Evolutionary conservation across 2,888 invertebrate species (phyloP), one percentile per base, ranked within the genome.

Genomic region (Idaea biselata): DNA sequence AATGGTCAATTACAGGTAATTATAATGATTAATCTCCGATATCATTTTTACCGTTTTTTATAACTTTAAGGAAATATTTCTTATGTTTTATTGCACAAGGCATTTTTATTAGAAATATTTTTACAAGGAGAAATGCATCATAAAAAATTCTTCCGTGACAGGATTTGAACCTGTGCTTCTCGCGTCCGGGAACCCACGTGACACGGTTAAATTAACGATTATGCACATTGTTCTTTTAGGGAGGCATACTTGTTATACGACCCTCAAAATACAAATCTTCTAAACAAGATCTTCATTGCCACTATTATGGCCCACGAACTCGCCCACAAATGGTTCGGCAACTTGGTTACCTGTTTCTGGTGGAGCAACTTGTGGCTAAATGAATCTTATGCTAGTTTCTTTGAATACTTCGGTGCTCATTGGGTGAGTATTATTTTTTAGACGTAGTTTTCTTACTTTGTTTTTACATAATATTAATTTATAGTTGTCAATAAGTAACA

Each of bases 281-380:
- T 59, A 44, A 88, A 85, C 63, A 91, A 94, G 72, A 93, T 94
- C 70, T 83, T 86, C 62, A 93, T 95, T 6, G 93, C 93, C 0
- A 88, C 94, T 0, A 93, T 94, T 6, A 89, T 95, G 65, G 95
- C 96, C 0, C 97, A 97, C 80, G 97, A 97, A 80, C 83, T 97
- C 58, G 95, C 96, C 0, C 97, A 97, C 84, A 96, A 95, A 83
- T 97, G 97, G 97, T 96, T 97, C 77, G 97, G 97, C 6, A 95
- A 97, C 81, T 86, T 95, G 59, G 95, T 96, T n/a, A 96, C 96
- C 0, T 94, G 95, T 68, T 93, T 94, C 76, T 96, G 96, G 96
- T 96, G 96, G 96, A 93, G 94, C 64, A 95, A 94, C 75, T 88
- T 95, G 32, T 96, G 96, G 96, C 88, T 96, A 0, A 95, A 94